Evolutionary conservation across 2,797 vertebrate genomes (phyloP), one percentile per base, ranked within the genome.

Genomic region (Sebastes nivosus): DNA sequence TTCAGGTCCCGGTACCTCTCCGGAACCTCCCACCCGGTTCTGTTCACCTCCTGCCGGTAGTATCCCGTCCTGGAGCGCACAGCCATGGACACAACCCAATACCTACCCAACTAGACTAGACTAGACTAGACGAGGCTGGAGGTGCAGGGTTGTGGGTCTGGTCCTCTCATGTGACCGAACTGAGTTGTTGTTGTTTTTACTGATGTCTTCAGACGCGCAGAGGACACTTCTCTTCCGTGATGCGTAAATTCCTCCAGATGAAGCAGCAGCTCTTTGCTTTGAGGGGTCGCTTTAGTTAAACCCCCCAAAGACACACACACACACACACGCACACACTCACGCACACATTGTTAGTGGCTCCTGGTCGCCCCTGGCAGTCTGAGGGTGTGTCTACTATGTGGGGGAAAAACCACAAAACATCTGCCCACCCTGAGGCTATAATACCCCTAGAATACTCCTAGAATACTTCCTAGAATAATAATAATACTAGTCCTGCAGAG

Each of bases 11-110:
- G 94, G 93, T 98, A 99, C 92, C 96, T 93, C 72, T 97, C 97
- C 88, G 96, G 96, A 64, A 97, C 97, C 87, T 98, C 97, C 98
- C 98, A 99, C 25, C 89, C 92, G 1, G 97, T 99, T 83, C 96
- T 96, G 93, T 97, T 97, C 8, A 99, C 92, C 67, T 99, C 98
- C 93, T 97, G 97, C 73, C 95, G 95, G 93, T 96, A 97, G 80
- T 96, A 99, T 50, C 97, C 97, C 16, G 94, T 89, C 67, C 95
- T 94, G 85, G 93, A 94, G 61, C 96, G 94, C 38, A 95, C 88
- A 83, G 96, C 95, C 97, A 99, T 98, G 42, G 6, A 1, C 29
- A 85, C 84, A 9, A 60, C 36, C 12, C 12, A 38, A 38, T 38
- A 38, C 13, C 38, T 38, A 38, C 2, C 38, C 38, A 14, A 38